Percentiles rank a stretch among this genome's conserved stretches.
These are phyloP conservation scores for Melanotaenia maccullochi DNA, from an alignment of 2,797 vertebrate genomes.

Conservation along the genomic window DNA sequence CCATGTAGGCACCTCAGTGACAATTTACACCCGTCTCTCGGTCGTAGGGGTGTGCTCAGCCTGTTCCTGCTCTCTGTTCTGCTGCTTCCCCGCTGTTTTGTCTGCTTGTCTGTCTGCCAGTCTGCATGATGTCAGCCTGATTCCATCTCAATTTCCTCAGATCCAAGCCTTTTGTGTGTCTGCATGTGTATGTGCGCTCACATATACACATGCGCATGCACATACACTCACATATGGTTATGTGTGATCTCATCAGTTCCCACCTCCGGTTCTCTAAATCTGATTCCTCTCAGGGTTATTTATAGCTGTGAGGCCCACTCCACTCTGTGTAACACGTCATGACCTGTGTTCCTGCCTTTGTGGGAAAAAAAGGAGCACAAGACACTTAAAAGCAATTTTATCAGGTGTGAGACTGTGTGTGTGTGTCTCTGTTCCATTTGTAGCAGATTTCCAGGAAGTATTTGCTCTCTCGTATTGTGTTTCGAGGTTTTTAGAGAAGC, in stretches of 20 bases:
- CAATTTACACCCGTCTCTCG: slow-evolving; percentile 38
- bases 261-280: slow-evolving; percentile 75
- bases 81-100: slow-evolving; percentile 41
- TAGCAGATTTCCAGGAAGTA: slow-evolving; percentile 23
- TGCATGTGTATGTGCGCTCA: background rate
- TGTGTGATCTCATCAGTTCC: slow-evolving; percentile 79
- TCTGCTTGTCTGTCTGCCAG: slow-evolving; percentile 60
- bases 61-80: slow-evolving; percentile 36
- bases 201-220: background rate
- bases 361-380: slow-evolving; percentile 20
- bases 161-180: slow-evolving; percentile 37
- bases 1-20: slow-evolving; percentile 26
- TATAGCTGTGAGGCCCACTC: slow-evolving; percentile 69
- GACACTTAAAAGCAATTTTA: slow-evolving; percentile 42
- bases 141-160: slow-evolving; percentile 53
- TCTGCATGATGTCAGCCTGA: slow-evolving; percentile 68
- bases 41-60: slow-evolving; percentile 24
- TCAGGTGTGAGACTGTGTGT: slow-evolving; percentile 23
- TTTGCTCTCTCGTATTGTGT: background rate
- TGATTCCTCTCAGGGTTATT: slow-evolving; percentile 78
- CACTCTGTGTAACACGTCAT: slow-evolving; percentile 61
- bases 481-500: slow-evolving; percentile 5
- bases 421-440: slow-evolving; percentile 9
- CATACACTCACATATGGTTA: slow-evolving; percentile 34
- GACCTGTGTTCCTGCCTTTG: slow-evolving; percentile 60